Evolutionary conservation across 2,113 vertebrate genomes (phyloP), one percentile per base, ranked within the genome.

Genomic region (Psittacus erithacus): DNA sequence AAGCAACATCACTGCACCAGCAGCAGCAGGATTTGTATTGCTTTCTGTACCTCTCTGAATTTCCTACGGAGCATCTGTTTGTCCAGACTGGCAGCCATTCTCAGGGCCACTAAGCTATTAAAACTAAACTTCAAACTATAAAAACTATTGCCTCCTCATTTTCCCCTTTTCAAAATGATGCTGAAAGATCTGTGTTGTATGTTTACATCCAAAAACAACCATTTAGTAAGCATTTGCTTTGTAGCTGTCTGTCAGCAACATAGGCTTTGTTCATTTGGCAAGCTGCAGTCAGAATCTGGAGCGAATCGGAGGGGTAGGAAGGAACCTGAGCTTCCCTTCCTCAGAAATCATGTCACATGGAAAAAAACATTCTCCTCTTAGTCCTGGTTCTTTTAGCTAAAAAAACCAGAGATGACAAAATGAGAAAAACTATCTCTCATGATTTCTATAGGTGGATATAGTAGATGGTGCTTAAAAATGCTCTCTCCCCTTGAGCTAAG

Each of bases 31-130:
- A 91, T 90, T 78, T 89, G n/a, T 69, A 73, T 67, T 79, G 83
- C 75, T 88, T 89, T 87, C 79, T 85, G 63, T 90, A 85, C 91
- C 88, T 93, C 46, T 96, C 90, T 91, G 92, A 94, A 82, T 93
- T 95, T 96, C 87, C 91, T 81, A 60, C 80, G 93, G 88, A 88
- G 44, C 65, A 68, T 81, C 81, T 85, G 50, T 92, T 95, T 86
- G 47, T 82, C 39, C 85, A 95, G 96, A 95, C 94, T 97, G 96
- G 95, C 97, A 97, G 84, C 95, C 97, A 91, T 97, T 98, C 94
- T 95, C 74, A 88, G 43, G 87, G 46, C 93, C 73, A 93, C 74
- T 82, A 60, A 89, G 20, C n/a, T 76, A 27, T 75, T 75, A 79
- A 27, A 89, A 38, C 69, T 78, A 35, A 86, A 79, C 13, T 55